A percentile compares a stretch with the other conserved stretches of the same genome.
These are phyloP conservation scores for Eulithis testata DNA, from an alignment of 2,888 invertebrate genomes.

Conservation along the genomic window DNA sequence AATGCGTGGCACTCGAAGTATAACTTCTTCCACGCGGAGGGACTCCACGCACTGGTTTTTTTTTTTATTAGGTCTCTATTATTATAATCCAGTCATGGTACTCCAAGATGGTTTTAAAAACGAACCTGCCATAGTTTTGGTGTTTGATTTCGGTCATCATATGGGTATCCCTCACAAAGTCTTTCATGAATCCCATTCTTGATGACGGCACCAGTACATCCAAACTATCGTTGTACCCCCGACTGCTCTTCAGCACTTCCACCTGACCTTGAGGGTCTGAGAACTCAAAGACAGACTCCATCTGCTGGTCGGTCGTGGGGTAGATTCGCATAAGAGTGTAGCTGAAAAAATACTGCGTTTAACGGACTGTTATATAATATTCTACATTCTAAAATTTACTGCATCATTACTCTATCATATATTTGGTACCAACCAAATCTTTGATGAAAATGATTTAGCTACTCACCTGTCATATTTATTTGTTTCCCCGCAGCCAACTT, in stretches of 20 bases:
- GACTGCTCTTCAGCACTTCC: slow-evolving; percentile 64
- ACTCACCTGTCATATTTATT: slow-evolving; percentile 64
- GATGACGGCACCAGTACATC: slow-evolving; percentile 67
- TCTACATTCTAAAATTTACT: too few relatives aligned
- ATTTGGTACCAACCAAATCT: too few relatives aligned
- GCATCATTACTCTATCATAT: too few relatives aligned
- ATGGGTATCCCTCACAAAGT: slow-evolving; percentile 51
- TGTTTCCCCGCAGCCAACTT: slow-evolving; percentile 51
- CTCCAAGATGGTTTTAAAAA: not conserved
- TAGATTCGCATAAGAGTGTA: slow-evolving; percentile 62
- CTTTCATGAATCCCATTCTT: slow-evolving; percentile 48
- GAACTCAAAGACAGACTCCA: slow-evolving; percentile 52
- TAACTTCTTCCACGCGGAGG: too few relatives aligned
- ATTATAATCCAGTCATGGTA: too few relatives aligned
- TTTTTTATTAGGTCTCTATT: too few relatives aligned
- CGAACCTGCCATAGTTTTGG: slow-evolving; percentile 65
- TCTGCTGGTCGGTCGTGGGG: slow-evolving; percentile 53
- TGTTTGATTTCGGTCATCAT: slow-evolving; percentile 55
- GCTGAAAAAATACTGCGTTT: slow-evolving; percentile 50
- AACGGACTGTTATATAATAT: too few relatives aligned
- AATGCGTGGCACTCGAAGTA: too few relatives aligned
- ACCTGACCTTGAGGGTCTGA: slow-evolving; percentile 53
- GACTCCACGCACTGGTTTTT: too few relatives aligned
- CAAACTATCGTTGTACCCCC: slow-evolving; percentile 66
- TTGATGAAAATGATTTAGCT: slow-evolving; percentile 15